Base-by-base conservation (phyloP, 2,113 vertebrate genomes). In the Salvelinus sp. region DNA sequence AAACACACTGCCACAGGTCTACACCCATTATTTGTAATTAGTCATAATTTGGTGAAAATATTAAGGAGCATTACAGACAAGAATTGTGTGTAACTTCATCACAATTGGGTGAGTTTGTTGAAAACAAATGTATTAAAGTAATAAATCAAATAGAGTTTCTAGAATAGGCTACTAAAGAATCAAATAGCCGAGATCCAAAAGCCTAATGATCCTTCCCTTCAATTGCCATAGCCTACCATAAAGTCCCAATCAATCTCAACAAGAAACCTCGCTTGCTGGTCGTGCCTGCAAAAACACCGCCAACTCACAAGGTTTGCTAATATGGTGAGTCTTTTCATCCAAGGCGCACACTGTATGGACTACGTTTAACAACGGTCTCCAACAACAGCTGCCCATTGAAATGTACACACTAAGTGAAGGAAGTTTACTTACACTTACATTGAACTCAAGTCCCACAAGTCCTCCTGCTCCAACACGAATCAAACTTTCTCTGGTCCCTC, bases 351-450 rank as follows among this genome's bases (percentile, higher is more conserved):
- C 33, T 58, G 13, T 68, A 30, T 30, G 22, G 75, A 69, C 33
- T 30, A 65, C 60, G 77, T 66, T 67, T 38, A 58, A 79, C 72
- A 77, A 44, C 48, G 38, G 69, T n/a, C 73, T 10, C 69, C 5
- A 54, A 25, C 27, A 54, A 72, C 27, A 82, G 75, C 73, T 77
- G 77, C 72, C 73, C 70, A 76, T 70, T 83, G 78, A 69, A 70
- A 70, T 66, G 13, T 10, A 62, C 74, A 58, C 44, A 54, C 83
- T 82, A 28, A 86, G 78, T 82, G 75, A 89, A 87, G 54, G 68
- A 81, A 81, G 76, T 87, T 87, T 93, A 93, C 91, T 93, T 88
- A 93, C 92, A 90, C 87, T 88, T 89, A 78, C 69, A 83, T 70
- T 83, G 73, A 67, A 76, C 58, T 75, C 27, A 62, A 76, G 84